Base-by-base conservation (phyloP, 2,797 vertebrate genomes). In the Gambusia yucatana region DNA sequence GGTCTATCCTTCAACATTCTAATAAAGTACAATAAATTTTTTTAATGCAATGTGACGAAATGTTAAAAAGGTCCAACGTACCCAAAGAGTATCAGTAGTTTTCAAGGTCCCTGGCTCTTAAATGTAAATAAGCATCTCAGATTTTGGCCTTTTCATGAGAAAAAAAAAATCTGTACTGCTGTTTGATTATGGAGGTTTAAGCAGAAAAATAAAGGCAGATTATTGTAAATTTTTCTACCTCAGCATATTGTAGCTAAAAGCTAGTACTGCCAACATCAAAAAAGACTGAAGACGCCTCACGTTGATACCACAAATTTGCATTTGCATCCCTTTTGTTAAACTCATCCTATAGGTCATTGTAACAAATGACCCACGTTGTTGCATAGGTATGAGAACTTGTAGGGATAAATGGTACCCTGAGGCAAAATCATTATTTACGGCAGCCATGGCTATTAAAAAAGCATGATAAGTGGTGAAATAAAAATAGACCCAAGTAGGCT, bases 371-470 rank as follows among this genome's bases (percentile, higher is more conserved):
- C 81, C 82, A 80, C 85, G 80, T 82, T 77, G 77, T 57, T 73
- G 73, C 50, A 81, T 73, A 80, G 70, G 48, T 80, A 72, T 71
- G 65, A 78, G 43, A 63, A 87, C 67, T 79, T 80, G 57, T 67
- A 79, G 72, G 75, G 75, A 81, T 85, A 79, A 87, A 91, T 17
- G 10, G 75, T 50, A 77, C 78, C 82, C 79, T 55, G 50, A 87
- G 81, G 86, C 67, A 81, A 81, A 84, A 84, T 83, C 65, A 83
- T 86, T 84, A 83, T 84, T 89, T 71, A 86, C 20, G 41, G 9
- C 74, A 70, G 73, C 84, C 67, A 71, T 63, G 83, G 80, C 74
- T 82, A 80, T 84, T 86, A 82, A 84, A 80, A 65, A 77, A 67
- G 69, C 73, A 85, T 83, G 36, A 79, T 69, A 77, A 81, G 79